These are phyloP conservation scores for Calephelis perditalis DNA, from an alignment of 2,888 invertebrate genomes.

Conservation along the genomic window DNA sequence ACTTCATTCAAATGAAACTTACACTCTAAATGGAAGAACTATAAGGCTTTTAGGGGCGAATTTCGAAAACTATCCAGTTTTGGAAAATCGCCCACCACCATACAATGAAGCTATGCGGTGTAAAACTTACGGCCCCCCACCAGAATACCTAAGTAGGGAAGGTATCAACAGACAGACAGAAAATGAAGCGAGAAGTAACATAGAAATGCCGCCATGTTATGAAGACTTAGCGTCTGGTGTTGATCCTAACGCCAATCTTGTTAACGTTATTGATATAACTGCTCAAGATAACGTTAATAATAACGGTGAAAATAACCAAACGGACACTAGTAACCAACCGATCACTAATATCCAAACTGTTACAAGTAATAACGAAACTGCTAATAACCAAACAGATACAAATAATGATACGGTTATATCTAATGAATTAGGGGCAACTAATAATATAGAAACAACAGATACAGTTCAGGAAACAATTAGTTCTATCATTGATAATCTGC, in stretches of 20 bases:
- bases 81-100: conserved; percentile 51
- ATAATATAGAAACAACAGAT: neutral
- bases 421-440: neutral
- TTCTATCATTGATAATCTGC: conserved; percentile 59
- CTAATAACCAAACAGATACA: conserved; percentile 12
- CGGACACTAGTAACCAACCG: neutral
- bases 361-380: conserved; percentile 5
- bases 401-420: conserved; percentile 21
- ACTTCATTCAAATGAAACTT: conserved; percentile 54
- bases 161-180: conserved; percentile 41
- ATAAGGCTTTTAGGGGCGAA: conserved; percentile 60
- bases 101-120: conserved; percentile 62
- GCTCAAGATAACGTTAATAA: conserved; percentile 18
- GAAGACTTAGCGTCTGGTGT: conserved; percentile 46
- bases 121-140: conserved; percentile 67
- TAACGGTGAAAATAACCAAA: conserved; percentile 16
- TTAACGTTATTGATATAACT: conserved; percentile 20
- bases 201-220: conserved; percentile 65
- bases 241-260: conserved; percentile 28
- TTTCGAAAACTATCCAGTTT: conserved; percentile 54
- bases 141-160: conserved; percentile 56
- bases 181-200: conserved; percentile 49
- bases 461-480: conserved; percentile 38
- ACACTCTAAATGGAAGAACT: conserved; percentile 64
- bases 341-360: neutral